A percentile compares a stretch with the other conserved stretches of the same genome.
Evolutionary conservation across 2,888 invertebrate genomes (phyloP).

Genomic region (Amiota minor): DNA sequence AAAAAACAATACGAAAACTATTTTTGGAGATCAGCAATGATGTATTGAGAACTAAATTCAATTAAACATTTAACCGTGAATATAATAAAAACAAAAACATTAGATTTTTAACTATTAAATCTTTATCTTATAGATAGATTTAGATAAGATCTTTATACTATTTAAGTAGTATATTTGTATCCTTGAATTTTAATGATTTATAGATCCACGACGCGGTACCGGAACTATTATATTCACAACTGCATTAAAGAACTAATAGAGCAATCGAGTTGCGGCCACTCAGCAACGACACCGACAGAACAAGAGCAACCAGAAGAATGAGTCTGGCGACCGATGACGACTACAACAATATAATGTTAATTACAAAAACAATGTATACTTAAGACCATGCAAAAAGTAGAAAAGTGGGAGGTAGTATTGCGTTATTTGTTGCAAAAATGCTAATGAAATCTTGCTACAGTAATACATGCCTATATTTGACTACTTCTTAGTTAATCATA

Average conservation of each 20-base stretch:
- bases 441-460: conserved; percentile 27
- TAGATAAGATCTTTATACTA: no score
- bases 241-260: conserved; percentile 16
- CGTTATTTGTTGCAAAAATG: conserved; percentile 10
- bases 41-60: no score
- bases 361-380: neutral
- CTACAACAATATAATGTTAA: neutral
- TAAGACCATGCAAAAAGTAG: neutral
- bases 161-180: no score
- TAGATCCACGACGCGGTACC: neutral
- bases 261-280: neutral
- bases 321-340: neutral
- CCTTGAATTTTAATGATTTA: no score
- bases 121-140: no score
- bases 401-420: conserved; percentile 23
- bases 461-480: neutral
- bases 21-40: no score
- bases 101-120: no score
- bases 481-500: no score
- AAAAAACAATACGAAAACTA: neutral
- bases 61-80: no score
- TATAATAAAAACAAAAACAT: no score
- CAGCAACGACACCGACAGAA: neutral
- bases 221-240: conserved; percentile 11
- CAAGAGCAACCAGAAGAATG: neutral